A percentile compares a stretch with the other conserved stretches of the same genome.
phyloP scores from a whole-genome alignment of 2,888 invertebrate genomes.

The Oxytorus armatus region DNA sequence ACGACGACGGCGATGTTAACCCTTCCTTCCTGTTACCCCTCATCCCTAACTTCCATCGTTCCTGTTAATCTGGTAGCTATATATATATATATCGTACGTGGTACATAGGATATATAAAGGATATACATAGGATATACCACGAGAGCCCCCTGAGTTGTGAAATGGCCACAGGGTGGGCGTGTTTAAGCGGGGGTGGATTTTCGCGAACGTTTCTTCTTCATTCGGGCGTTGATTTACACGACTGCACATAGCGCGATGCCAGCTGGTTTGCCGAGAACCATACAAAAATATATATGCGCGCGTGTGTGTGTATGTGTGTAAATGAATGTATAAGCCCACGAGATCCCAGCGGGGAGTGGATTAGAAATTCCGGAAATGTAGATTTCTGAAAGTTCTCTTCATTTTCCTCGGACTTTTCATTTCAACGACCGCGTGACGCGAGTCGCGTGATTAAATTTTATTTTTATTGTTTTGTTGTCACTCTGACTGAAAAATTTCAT shows the following conservation, averaged over 20 bases:
- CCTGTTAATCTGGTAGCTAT: constrained; percentile 60
- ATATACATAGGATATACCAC: constrained; percentile 5
- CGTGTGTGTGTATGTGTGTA: constrained; percentile 3
- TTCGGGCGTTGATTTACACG: constrained; percentile 66
- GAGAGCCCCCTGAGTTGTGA: constrained; percentile 36
- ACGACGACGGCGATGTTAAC: constrained; percentile 58
- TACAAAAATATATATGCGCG: constrained; percentile 28
- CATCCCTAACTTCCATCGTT: constrained; percentile 14
- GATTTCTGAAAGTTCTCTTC: constrained; percentile 13
- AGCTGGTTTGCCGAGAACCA: constrained; percentile 25
- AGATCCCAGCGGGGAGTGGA: constrained; percentile 61
- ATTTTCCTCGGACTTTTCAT: constrained; percentile 1
- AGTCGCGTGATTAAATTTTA: constrained; percentile 34
- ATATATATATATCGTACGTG: not conserved
- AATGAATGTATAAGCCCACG: not conserved
- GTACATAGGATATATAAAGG: not conserved
- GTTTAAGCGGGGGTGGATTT: constrained; percentile 49
- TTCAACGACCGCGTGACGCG: not conserved
- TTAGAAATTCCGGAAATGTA: constrained; percentile 62
- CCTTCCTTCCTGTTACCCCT: constrained; percentile 41
- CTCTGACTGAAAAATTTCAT: constrained; percentile 12
- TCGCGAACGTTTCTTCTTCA: constrained; percentile 57
- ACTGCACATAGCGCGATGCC: constrained; percentile 40
- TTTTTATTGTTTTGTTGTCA: constrained; percentile 30
- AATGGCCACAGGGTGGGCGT: constrained; percentile 60